phyloP scores from a whole-genome alignment of 2,797 vertebrate species.

The Leptoclinus maculatus region DNA sequence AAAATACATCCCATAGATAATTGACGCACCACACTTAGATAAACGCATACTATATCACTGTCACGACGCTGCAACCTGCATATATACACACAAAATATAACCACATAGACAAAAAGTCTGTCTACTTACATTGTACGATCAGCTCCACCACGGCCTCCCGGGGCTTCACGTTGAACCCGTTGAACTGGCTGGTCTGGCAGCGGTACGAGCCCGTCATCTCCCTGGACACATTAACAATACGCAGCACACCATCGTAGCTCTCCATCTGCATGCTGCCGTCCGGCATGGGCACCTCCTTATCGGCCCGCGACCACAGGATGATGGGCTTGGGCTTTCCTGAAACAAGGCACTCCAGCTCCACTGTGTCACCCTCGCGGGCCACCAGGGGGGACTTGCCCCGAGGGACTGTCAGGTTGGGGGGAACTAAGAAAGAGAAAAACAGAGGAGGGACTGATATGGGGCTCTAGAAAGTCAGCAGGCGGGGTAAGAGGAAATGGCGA shows the following conservation, averaged over 20 bases:
- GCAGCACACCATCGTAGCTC: conserved; percentile 95
- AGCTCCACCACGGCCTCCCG: conserved; percentile 95
- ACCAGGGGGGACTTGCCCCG: conserved; percentile 98
- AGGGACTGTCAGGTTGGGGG: conserved; percentile 96
- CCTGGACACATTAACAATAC: conserved; percentile 94
- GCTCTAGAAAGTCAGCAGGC: conserved; percentile 85
- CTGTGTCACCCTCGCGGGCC: conserved; percentile 93
- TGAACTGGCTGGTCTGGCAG: conserved; percentile 98
- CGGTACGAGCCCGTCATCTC: conserved; percentile 96
- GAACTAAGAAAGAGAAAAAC: conserved; percentile 93
- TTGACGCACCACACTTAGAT: background rate
- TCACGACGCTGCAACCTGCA: conserved; percentile 1
- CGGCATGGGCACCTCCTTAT: conserved; percentile 95
- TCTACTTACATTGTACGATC: conserved; percentile 96
- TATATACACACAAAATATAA: conserved; percentile 5
- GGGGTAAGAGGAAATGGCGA: conserved; percentile 67
- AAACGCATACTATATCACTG: background rate
- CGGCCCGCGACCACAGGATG: conserved; percentile 96
- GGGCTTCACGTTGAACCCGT: conserved; percentile 97
- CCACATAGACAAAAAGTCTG: conserved; percentile 24
- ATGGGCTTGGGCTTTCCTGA: conserved; percentile 98
- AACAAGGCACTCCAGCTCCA: conserved; percentile 98
- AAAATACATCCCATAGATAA: conserved; percentile 36
- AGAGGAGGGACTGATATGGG: conserved; percentile 88
- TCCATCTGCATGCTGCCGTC: conserved; percentile 95